phyloP scores from a whole-genome alignment of 1,140 invertebrate species.

The Campoletis sonorensis region DNA sequence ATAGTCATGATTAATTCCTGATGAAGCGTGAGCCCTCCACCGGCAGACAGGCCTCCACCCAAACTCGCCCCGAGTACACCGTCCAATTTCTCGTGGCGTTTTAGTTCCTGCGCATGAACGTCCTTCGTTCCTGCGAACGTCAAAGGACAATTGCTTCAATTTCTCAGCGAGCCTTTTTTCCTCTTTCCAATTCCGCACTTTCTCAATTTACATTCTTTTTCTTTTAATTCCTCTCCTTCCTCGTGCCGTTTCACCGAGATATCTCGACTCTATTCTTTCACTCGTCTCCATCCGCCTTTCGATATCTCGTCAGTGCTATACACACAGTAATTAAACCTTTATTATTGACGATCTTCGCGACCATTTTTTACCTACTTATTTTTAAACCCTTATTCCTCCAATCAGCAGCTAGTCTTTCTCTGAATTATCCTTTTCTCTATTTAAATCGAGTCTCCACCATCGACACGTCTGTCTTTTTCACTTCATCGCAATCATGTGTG shows the following conservation, averaged over 20 bases:
- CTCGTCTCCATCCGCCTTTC: neutral
- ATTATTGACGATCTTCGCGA: neutral
- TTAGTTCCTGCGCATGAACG: slow-evolving; percentile 73
- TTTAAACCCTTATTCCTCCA: neutral
- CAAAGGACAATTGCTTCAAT: slow-evolving; percentile 42
- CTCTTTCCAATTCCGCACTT: neutral
- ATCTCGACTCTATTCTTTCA: neutral
- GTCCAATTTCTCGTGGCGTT: slow-evolving; percentile 76
- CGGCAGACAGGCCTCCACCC: slow-evolving; percentile 70
- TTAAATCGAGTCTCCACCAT: slow-evolving; percentile 9
- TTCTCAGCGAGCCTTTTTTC: slow-evolving; percentile 44
- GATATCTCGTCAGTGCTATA: slow-evolving; percentile 3
- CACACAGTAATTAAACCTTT: too few relatives aligned
- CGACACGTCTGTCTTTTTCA: slow-evolving; percentile 21
- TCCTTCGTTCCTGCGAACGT: slow-evolving; percentile 70
- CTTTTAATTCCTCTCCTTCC: neutral
- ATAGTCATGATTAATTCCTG: slow-evolving; percentile 75
- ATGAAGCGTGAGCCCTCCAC: slow-evolving; percentile 72
- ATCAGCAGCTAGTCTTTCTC: neutral
- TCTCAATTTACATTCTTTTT: slow-evolving; percentile 11
- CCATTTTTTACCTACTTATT: neutral
- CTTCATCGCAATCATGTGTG: too few relatives aligned
- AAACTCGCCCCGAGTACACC: slow-evolving; percentile 73
- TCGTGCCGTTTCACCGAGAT: neutral
- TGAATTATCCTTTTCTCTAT: neutral